These are phyloP conservation scores for Sciaenops ocellatus DNA, from an alignment of 2,797 vertebrate genomes.

Conservation along the genomic window DNA sequence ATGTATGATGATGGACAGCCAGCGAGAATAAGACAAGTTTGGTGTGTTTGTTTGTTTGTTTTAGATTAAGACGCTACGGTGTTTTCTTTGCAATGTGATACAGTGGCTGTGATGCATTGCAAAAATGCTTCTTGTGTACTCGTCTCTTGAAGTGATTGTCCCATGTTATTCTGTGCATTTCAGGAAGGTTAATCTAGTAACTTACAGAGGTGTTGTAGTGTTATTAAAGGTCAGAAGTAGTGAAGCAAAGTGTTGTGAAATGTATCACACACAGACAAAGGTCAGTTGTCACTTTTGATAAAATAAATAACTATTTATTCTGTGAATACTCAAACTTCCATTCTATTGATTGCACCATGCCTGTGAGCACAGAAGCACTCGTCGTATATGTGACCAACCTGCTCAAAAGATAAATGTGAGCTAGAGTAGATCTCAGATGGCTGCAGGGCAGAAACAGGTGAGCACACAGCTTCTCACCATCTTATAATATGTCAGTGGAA, in stretches of 20 bases:
- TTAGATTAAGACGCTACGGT: background rate
- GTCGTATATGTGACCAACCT: background rate
- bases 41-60: slow-evolving; percentile 4
- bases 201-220: slow-evolving; percentile 12
- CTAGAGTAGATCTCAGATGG: background rate
- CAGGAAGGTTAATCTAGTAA: slow-evolving; percentile 17
- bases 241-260: slow-evolving; percentile 17
- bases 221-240: slow-evolving; percentile 9
- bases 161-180: slow-evolving; percentile 36
- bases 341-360: background rate
- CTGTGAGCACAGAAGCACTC: background rate
- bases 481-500: background rate
- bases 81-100: background rate
- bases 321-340: slow-evolving; percentile 39
- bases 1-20: slow-evolving; percentile 51
- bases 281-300: slow-evolving; percentile 25
- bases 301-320: slow-evolving; percentile 53
- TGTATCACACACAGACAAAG: slow-evolving; percentile 19
- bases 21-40: background rate
- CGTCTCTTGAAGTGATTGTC: slow-evolving; percentile 39
- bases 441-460: background rate
- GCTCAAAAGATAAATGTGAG: background rate
- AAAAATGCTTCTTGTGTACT: slow-evolving; percentile 32
- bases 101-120: slow-evolving; percentile 10
- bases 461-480: background rate